phyloP scores from a whole-genome alignment of 2,797 vertebrate species.

The Sarcophilus harrisii region DNA sequence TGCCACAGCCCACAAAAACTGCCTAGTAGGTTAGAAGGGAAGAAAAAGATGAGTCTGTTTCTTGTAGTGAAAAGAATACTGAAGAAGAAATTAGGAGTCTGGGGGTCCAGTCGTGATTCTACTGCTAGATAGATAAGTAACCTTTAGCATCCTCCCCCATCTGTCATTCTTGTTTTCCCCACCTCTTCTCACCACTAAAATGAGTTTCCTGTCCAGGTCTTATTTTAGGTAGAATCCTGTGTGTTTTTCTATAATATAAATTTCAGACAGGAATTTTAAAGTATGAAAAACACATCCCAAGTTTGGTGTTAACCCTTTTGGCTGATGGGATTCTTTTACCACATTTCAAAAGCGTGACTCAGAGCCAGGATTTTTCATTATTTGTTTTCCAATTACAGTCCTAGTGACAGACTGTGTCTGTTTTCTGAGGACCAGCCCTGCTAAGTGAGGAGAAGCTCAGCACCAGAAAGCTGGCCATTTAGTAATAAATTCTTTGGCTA shows the following conservation, averaged over 20 bases:
- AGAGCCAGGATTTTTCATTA: neutral
- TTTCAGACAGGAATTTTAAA: neutral
- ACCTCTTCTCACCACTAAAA: neutral
- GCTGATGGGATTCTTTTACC: neutral
- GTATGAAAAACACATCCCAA: neutral
- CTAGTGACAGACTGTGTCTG: neutral
- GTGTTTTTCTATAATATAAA: neutral
- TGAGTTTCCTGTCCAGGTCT: neutral
- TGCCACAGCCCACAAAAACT: neutral
- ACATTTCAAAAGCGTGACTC: neutral
- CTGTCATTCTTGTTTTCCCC: neutral
- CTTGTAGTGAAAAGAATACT: neutral
- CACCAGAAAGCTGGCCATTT: neutral
- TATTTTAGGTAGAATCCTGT: neutral
- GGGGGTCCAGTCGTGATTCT: neutral
- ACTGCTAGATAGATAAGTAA: neutral
- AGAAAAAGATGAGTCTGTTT: neutral
- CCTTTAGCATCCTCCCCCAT: neutral
- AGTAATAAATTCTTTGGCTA: neutral
- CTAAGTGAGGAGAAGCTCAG: neutral
- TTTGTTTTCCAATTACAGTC: neutral
- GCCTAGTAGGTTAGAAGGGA: neutral
- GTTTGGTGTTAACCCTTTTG: constrained; percentile 4
- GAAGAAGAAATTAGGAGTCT: neutral
- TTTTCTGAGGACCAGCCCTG: neutral